phyloP scores from a whole-genome alignment of 2,888 invertebrate genomes.

The Amphimallon solstitiale region DNA sequence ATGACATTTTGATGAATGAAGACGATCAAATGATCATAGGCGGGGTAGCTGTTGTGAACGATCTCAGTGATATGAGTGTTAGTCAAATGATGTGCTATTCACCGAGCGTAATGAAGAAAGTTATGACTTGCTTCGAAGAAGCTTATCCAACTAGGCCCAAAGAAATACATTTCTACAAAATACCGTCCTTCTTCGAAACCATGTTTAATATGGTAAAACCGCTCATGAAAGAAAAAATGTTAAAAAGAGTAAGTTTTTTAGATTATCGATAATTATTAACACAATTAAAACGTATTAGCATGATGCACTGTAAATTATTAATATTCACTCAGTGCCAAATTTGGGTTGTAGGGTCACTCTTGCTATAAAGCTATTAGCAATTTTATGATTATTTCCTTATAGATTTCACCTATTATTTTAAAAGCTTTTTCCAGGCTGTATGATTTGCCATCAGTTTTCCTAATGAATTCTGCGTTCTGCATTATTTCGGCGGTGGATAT shows the following conservation, averaged over 20 bases:
- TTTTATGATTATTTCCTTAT: no score
- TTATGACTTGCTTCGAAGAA: constrained; percentile 64
- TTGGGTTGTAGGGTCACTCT: no score
- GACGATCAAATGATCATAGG: constrained; percentile 69
- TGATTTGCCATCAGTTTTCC: no score
- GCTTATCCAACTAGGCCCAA: constrained; percentile 71
- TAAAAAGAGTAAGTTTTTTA: constrained; percentile 27
- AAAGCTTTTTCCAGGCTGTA: no score
- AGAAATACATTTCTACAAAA: constrained; percentile 69
- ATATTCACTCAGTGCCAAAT: no score
- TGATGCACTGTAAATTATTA: no score
- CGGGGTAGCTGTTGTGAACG: constrained; percentile 68
- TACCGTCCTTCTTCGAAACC: constrained; percentile 69
- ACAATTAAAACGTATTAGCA: no score
- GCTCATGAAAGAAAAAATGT: constrained; percentile 69
- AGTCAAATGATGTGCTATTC: constrained; percentile 65
- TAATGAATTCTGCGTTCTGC: no score
- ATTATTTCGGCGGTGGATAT: no score
- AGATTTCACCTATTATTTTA: no score
- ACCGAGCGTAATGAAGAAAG: constrained; percentile 69
- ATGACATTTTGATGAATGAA: constrained; percentile 69
- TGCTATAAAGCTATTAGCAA: no score
- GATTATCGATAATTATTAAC: no score
- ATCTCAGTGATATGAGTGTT: constrained; percentile 67
- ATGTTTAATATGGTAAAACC: constrained; percentile 69